Conservation (phyloP, 2,888 invertebrate genomes). For the Portevinia maculata region DNA sequence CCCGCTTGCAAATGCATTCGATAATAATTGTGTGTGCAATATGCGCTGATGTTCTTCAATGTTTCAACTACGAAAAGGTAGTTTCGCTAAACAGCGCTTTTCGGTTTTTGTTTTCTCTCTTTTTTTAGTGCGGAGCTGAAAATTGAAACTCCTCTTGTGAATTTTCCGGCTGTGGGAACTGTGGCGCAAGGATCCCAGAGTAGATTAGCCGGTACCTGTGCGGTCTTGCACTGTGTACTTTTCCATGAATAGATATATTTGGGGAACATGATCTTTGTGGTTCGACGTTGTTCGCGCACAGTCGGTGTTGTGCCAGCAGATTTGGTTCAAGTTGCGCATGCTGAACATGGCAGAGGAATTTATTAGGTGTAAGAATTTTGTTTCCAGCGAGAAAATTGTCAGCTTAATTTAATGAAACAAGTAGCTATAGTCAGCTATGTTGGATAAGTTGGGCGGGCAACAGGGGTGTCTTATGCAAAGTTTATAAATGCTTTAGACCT, state of each 20-base stretch:
- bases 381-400: conserved; percentile 25
- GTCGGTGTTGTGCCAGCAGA: conserved; percentile 14
- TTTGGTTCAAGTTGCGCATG: conserved; percentile 16
- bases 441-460: neutral
- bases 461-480: no score
- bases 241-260: conserved; percentile 48
- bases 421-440: neutral
- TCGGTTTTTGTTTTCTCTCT: conserved; percentile 8
- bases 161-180: conserved; percentile 62
- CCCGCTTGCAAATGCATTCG: conserved; percentile 50
- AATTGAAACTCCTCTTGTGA: conserved; percentile 65
- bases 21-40: conserved; percentile 73
- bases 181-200: conserved; percentile 45
- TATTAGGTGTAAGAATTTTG: conserved; percentile 35
- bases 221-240: conserved; percentile 31
- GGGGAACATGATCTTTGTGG: conserved; percentile 43
- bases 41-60: conserved; percentile 70
- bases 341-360: conserved; percentile 27
- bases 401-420: conserved; percentile 39
- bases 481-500: neutral
- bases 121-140: conserved; percentile 37
- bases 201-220: conserved; percentile 45
- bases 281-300: conserved; percentile 13
- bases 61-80: conserved; percentile 72
- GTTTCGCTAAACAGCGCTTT: conserved; percentile 58